These are phyloP conservation scores for Lamellibrachia satsuma DNA, from an alignment of 2,888 invertebrate genomes.

Conservation along the genomic window DNA sequence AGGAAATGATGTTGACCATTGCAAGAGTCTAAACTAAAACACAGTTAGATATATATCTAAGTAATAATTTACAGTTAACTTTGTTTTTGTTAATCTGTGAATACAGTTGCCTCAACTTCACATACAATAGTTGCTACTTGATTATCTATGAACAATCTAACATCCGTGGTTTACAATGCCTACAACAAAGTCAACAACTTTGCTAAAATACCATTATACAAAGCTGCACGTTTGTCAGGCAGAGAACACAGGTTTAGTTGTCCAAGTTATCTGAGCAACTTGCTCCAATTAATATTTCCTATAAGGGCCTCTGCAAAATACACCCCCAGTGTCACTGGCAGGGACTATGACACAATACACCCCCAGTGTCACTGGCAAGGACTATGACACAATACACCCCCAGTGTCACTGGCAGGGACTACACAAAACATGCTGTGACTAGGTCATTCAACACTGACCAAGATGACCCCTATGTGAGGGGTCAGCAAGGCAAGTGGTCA, in stretches of 20 bases:
- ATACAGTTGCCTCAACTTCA: background rate
- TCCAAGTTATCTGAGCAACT: background rate
- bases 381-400: background rate
- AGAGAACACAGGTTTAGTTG: background rate
- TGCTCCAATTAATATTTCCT: background rate
- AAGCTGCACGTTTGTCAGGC: background rate
- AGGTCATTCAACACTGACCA: constrained; percentile 8
- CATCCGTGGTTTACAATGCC: background rate
- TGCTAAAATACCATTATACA: background rate
- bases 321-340: background rate
- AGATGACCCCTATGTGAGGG: background rate
- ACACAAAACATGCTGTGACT: background rate
- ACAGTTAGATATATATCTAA: too few species aligned
- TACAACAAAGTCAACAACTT: background rate
- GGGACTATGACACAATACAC: too few species aligned
- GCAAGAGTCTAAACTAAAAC: background rate
- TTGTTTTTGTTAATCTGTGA: background rate
- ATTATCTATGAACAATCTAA: background rate
- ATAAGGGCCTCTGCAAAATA: background rate
- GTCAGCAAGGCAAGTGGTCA: too few species aligned
- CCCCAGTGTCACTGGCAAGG: background rate
- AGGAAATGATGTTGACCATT: background rate
- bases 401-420: background rate
- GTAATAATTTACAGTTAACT: background rate
- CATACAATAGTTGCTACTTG: background rate